Evolutionary conservation across 1,140 invertebrate species (phyloP), one percentile per base, ranked within the genome.

Genomic region (Drosophila azteca): DNA sequence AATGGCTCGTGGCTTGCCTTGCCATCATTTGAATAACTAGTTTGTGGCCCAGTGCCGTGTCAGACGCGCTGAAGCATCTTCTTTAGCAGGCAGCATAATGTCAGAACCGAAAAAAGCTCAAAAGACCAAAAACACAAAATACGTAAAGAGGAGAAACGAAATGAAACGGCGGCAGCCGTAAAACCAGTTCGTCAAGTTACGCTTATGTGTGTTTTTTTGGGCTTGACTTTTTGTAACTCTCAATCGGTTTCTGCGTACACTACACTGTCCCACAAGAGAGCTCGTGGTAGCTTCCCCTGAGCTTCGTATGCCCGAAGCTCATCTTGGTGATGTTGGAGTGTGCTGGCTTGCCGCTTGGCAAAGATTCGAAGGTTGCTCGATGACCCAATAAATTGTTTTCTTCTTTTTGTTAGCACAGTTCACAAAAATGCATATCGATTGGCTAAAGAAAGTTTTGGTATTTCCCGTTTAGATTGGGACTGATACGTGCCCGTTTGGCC

Each of bases 401-500:
- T 64, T 51, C 61, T 15, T 55, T 63, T 49, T 53, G 51, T 67
- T 67, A 50, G 54, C 29, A 39, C 35, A 39, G 43, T 45, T 41
- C 24, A 45, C 54, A 44, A 58, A 63, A 57, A 54, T 45, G 11
- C 22, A 52, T 39, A 54, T 52, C 55, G 75, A 64, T 73, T 84
- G 45, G 72, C 77, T 72, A 68, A 90, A 81, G 69, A 90, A 89
- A 89, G 87, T 85, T 79, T 85, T 60, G 17, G 24, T 61, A 35
- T 53, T 58, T 57, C 29, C 53, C 20, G 20, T 74, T 79, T 39
- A 94, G 94, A 59, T 93, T 95, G 79, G 98, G 98, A 20, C 92
- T 99, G 22, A 98, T 98, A 89, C 92, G 95, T 45, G 97, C 98
- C 2, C 93, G 97, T 50, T 92, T 98, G 58, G 93, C 94, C 50